Conservation (phyloP, 2,797 vertebrate species). For the Mionectes olivaceus region DNA sequence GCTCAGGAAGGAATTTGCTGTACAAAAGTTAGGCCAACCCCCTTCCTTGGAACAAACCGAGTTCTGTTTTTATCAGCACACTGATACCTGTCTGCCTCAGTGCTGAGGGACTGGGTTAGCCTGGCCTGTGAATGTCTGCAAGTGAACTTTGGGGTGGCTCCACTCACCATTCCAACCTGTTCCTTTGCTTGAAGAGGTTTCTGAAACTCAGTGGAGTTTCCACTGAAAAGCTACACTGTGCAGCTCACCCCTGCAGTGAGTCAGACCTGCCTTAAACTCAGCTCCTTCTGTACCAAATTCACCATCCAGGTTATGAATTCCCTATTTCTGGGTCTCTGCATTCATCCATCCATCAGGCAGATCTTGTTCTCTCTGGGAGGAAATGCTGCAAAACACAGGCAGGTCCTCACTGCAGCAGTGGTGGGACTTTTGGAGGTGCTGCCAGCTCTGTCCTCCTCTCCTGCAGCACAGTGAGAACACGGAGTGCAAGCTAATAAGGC, state of each 20-base stretch:
- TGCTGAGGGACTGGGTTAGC: neutral
- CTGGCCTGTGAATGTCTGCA: neutral
- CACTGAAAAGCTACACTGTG: neutral
- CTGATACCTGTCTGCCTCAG: neutral
- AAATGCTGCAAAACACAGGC: neutral
- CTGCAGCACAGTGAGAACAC: constrained; percentile 7
- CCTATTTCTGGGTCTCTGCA: neutral
- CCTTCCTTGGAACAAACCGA: neutral
- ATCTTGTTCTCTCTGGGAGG: neutral
- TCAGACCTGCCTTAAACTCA: neutral
- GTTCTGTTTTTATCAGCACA: neutral
- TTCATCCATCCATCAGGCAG: neutral
- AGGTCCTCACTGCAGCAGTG: neutral
- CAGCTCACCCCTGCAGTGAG: neutral
- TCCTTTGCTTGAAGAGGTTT: neutral
- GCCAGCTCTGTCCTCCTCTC: neutral
- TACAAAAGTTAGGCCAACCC: neutral
- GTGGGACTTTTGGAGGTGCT: neutral
- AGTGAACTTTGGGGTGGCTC: neutral
- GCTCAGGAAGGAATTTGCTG: neutral
- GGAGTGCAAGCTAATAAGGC: constrained; percentile 49
- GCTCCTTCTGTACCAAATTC: neutral
- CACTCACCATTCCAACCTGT: neutral
- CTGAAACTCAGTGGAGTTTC: neutral
- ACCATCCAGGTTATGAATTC: neutral